phyloP scores from a whole-genome alignment of 2,888 invertebrate species.

The Zeuzera pyrina region DNA sequence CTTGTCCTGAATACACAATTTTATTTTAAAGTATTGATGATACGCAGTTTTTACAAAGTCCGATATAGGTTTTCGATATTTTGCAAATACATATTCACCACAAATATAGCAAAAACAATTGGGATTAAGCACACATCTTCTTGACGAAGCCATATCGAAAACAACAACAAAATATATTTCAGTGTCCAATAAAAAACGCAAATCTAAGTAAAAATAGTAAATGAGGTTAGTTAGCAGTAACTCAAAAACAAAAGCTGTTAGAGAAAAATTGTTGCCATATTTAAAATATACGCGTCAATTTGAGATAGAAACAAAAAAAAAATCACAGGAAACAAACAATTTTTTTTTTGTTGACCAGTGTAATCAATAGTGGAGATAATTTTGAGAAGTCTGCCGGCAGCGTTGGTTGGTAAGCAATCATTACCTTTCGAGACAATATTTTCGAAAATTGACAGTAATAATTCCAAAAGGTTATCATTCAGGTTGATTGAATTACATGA shows the following conservation, averaged over 20 bases:
- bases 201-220: constrained; percentile 1
- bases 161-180: constrained; percentile 1
- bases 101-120: constrained; percentile 2
- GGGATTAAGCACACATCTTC: constrained; percentile 1
- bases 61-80: neutral
- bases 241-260: neutral
- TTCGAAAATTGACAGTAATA: too few relatives aligned
- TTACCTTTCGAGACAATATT: too few relatives aligned
- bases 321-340: constrained; percentile 1
- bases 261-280: neutral
- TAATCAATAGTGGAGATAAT: too few relatives aligned
- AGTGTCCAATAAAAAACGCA: constrained; percentile 3
- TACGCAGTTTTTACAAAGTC: neutral
- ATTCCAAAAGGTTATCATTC: too few relatives aligned
- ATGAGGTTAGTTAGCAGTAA: constrained; percentile 1
- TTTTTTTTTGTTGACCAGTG: constrained; percentile 2
- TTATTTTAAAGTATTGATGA: constrained; percentile 4
- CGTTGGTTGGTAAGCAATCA: too few relatives aligned
- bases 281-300: constrained; percentile 1
- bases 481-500: too few relatives aligned
- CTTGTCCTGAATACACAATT: constrained; percentile 3
- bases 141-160: constrained; percentile 4
- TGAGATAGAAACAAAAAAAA: constrained; percentile 2
- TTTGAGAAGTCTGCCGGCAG: too few relatives aligned
- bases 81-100: constrained; percentile 2